Evolutionary conservation across 2,888 invertebrate species (phyloP), one percentile per base, ranked within the genome.

Genomic region (Papilio elwesi): DNA sequence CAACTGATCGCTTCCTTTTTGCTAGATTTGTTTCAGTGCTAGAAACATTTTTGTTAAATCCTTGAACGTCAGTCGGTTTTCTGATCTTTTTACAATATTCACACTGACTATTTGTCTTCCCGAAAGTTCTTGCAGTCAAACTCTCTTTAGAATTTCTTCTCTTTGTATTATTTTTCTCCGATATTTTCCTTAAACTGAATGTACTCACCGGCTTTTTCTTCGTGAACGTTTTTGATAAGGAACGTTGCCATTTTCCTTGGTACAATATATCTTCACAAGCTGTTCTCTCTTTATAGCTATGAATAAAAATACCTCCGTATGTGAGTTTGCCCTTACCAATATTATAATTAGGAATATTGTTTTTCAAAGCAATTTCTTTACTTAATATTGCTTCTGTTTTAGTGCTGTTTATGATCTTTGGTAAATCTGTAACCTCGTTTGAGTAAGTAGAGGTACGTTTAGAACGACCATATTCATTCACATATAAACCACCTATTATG

Each of bases 211-310:
- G 72, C 47, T 63, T 85, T 76, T 82, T 86, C 68, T 79, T 84
- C 13, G 73, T 64, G 48, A 78, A 26, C 49, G 74, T 26, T 77
- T 84, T 86, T 9, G 83, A 80, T 9, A 77, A 83, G 52, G 79
- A 78, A 66, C 78, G 81, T 77, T 91, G 88, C 93, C 92, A 93
- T 71, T 89, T 83, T 64, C 93, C 92, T 82, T 91, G 92, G 76
- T 83, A 93, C n/a, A 92, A 79, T 38, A 93, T 83, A 78, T 93
- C 93, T 79, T 92, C 89, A 43, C 85, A 89, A 12, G 80, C 75
- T 76, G 85, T 80, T 78, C 82, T 88, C 57, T 90, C 85, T 79
- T 81, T 90, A 72, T 87, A 93, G 78, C 92, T 92, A 73, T 92
- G 89, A n/a, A 93, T 82, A 77, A 90, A 85, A 26, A 91, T 83